Evolutionary conservation across 2,113 vertebrate species (phyloP), one percentile per base, ranked within the genome.

Genomic region (Marcusenius ussheri): DNA sequence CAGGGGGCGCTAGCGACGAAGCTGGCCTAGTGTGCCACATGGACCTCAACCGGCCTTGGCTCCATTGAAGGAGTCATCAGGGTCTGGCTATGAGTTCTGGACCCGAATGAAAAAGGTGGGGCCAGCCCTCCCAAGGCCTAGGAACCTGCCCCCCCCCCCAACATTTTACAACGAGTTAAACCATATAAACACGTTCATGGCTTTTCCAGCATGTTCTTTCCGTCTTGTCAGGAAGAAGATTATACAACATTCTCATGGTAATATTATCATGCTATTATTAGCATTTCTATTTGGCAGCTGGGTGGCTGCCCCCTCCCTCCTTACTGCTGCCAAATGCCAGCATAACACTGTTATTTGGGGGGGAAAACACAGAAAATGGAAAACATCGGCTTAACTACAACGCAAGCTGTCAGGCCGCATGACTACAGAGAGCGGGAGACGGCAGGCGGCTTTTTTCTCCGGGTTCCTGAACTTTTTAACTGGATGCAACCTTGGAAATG

Each of bases 371-470:
- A 70, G 62, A 70, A 70, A 70, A 70, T 70, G 62, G 62, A 70
- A 70, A 70, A 70, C 62, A 70, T 70, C 62, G 10, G 62, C 62
- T 70, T 31, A 70, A 70, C 62, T 70, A 70, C 62, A 70, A 11
- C 10, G 93, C 92, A 91, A 89, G 90, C 91, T 91, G 91, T 88
- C 90, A 90, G 66, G 93, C 91, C 91, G 93, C 92, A 94, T 95
- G 93, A 94, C 93, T 93, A 94, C 89, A 87, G 93, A 92, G 91
- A 88, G 88, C 66, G 91, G 92, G 92, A 94, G 62, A 31, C 27
- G 62, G 10, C 94, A 95, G 92, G 93, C 94, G 93, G 94, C 93
- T 93, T 90, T 93, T 89, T 93, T 70, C 46, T 56, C 92, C 90
- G 83, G 90, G 88, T 91, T 91, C 91, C 90, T 83, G 90, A 90